Conservation (phyloP, 2,888 invertebrate genomes). For the Stramonita haemastoma region DNA sequence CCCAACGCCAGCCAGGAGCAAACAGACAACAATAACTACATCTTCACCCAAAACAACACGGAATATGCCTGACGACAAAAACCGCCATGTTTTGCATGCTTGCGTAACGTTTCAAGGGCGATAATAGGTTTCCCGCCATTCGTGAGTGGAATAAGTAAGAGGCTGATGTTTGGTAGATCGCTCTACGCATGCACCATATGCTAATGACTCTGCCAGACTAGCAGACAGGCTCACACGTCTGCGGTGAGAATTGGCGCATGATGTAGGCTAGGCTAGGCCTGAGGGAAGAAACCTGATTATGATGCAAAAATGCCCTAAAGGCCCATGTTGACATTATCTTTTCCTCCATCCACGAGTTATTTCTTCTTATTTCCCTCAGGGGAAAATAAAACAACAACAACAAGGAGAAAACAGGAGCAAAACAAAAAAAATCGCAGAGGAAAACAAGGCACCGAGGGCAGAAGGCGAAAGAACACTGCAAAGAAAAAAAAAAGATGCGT, state of each 20-base stretch:
- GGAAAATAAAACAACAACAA: neutral
- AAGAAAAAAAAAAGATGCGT: neutral
- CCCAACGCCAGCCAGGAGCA: neutral
- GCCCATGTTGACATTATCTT: constrained; percentile 24
- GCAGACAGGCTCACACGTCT: neutral
- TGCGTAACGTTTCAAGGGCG: constrained; percentile 26
- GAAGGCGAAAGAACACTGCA: neutral
- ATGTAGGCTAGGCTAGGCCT: neutral
- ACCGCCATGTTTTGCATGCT: constrained; percentile 19
- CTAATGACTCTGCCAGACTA: constrained; percentile 22
- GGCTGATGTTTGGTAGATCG: constrained; percentile 26
- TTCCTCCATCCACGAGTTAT: neutral
- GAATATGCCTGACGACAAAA: constrained; percentile 22
- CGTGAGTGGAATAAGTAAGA: constrained; percentile 19
- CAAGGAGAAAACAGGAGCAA: too few species aligned
- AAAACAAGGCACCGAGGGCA: neutral
- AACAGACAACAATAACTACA: constrained; percentile 24
- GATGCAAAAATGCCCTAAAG: constrained; percentile 16
- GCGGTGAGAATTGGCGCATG: constrained; percentile 2
- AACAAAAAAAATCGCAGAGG: too few species aligned
- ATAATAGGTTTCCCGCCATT: constrained; percentile 31
- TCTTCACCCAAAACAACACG: constrained; percentile 18
- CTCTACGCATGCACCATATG: constrained; percentile 34
- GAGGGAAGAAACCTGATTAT: constrained; percentile 3
- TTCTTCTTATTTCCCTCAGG: neutral